Percentiles rank a stretch among this genome's conserved stretches.
phyloP scores from a whole-genome alignment of 2,113 vertebrate genomes.

The Datnioides undecimradiatus region DNA sequence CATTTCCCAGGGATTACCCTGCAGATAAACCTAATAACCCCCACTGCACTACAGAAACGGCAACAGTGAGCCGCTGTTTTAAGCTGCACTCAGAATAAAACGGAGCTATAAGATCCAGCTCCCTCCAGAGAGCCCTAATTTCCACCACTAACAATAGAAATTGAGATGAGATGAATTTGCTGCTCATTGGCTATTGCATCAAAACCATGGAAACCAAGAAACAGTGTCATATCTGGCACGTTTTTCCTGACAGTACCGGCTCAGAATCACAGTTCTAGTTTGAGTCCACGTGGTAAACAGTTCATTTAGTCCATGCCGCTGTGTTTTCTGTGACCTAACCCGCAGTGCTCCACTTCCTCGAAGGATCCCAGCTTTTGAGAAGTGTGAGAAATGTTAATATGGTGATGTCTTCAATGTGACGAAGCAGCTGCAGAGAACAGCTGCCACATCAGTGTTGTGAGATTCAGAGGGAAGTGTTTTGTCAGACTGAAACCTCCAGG shows the following conservation, averaged over 20 bases:
- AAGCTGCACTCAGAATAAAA: no score
- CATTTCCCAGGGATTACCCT: no score
- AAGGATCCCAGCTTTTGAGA: constrained; percentile 22
- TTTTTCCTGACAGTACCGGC: neutral
- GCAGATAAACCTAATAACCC: no score
- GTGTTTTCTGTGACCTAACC: neutral
- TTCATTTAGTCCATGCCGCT: neutral
- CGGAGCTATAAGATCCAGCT: no score
- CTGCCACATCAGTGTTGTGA: constrained; percentile 57
- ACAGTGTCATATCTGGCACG: neutral
- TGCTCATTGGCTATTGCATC: neutral
- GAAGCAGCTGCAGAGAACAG: constrained; percentile 64
- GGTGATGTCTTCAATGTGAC: constrained; percentile 32
- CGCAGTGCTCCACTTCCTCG: neutral
- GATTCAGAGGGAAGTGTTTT: constrained; percentile 51
- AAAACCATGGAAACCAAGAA: neutral
- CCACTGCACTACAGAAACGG: no score
- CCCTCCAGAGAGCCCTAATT: no score
- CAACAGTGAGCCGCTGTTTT: no score
- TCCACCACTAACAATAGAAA: no score
- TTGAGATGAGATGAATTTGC: no score
- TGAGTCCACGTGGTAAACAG: neutral
- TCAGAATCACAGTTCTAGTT: neutral
- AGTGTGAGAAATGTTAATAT: constrained; percentile 34
- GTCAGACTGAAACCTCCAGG: constrained; percentile 52